These are phyloP conservation scores for Camelus dromedarius DNA, from an alignment of 2,113 vertebrate genomes.

Conservation along the genomic window DNA sequence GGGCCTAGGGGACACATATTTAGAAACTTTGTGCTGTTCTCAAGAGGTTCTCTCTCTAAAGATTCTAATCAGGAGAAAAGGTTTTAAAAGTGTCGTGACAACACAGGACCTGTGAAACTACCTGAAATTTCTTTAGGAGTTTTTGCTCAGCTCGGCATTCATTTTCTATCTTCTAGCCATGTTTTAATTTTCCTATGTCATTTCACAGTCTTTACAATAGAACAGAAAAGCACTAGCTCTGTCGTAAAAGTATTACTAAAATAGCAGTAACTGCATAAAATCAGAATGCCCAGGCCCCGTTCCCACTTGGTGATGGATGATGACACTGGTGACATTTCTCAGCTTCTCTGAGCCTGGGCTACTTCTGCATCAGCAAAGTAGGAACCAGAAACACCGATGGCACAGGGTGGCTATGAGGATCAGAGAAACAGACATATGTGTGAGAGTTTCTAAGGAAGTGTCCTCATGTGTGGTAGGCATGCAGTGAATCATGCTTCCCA, in stretches of 20 bases:
- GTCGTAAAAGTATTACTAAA: background rate
- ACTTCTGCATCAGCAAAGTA: background rate
- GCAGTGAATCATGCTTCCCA: background rate
- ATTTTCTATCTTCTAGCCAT: background rate
- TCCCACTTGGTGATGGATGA: no score
- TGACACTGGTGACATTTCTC: background rate
- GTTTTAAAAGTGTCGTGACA: background rate
- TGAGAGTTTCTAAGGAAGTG: background rate
- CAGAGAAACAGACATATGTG: rapidly evolving
- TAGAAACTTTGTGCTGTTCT: background rate
- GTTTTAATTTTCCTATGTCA: background rate
- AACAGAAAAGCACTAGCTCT: background rate
- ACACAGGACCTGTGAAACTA: background rate
- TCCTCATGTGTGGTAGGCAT: rapidly evolving
- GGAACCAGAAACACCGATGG: background rate
- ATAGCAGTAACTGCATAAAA: background rate
- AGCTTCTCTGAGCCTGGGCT: background rate
- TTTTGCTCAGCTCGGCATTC: background rate
- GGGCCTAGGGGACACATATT: background rate
- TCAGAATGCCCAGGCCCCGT: background rate
- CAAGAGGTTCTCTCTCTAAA: background rate
- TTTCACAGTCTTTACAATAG: background rate
- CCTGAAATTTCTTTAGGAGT: background rate
- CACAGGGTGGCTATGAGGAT: background rate
- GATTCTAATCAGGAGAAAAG: background rate